Evolutionary conservation across 2,888 invertebrate genomes (phyloP), one percentile per base, ranked within the genome.

Genomic region (Eupithecia insigniata): DNA sequence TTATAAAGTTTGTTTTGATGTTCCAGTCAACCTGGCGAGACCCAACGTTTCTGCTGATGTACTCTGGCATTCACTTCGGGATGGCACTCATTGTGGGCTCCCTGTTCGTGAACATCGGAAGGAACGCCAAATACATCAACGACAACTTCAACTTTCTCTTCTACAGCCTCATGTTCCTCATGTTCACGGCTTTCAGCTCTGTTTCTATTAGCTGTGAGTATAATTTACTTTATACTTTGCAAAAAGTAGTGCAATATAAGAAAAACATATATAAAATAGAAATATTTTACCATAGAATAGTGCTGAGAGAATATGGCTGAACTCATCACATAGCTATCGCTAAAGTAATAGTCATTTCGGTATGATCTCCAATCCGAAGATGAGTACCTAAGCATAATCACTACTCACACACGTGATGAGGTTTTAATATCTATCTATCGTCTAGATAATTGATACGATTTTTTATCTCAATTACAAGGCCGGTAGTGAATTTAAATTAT

Each of bases 111-210:
- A 96, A 97, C 82, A 97, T 98, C 81, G 99, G 99, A n/a, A 95
- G 96, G 76, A 97, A 98, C 82, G 98, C 98, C 0, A 95, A 95
- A 69, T 96, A 97, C 87, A 96, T 97, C 26, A 94, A 97, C 78
- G 97, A 98, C 87, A 99, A 98, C 88, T 97, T 97, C 84, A 98
- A 97, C 85, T 97, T 97, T 85, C 95, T 98, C 39, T 99, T 98
- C 94, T 99, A 98, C 92, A 97, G 97, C 76, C 96, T 98, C 68
- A 97, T 99, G 96, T 99, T 99, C 90, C 95, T 99, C 69, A 98
- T 99, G 97, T 98, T 98, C 88, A 98, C 98, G 8, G 97, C 99
- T 0, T 98, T 99, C 89, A 98, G 98, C 92, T 96, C 98, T 18
- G 97, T 98, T 71, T 96, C 97, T 64, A 96, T 99, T 36, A 97